phyloP scores from a whole-genome alignment of 2,888 invertebrate genomes.

The Lasioglossum lativentre region DNA sequence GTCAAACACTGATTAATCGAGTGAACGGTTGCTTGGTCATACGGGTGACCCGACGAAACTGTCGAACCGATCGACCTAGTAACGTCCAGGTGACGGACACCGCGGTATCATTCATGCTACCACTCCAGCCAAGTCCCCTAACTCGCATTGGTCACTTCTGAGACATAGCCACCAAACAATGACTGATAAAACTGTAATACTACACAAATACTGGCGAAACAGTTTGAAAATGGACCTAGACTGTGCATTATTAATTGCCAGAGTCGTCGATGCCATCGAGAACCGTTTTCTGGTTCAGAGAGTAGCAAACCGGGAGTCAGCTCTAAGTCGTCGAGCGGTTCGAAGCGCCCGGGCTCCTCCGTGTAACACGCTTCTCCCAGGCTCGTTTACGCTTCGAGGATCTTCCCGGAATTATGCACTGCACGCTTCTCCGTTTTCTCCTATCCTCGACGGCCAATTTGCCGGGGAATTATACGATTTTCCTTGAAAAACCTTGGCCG shows the following conservation, averaged over 20 bases:
- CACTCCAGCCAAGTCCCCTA: background rate
- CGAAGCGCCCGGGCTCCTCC: background rate
- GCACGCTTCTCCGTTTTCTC: slow-evolving; percentile 7
- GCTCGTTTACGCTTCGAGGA: slow-evolving; percentile 25
- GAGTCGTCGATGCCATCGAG: background rate
- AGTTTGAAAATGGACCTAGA: background rate
- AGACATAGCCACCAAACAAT: no score
- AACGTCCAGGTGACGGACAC: slow-evolving; percentile 39
- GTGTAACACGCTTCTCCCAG: slow-evolving; percentile 6
- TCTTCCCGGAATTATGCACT: slow-evolving; percentile 23
- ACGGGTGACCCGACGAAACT: slow-evolving; percentile 54
- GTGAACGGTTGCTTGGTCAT: slow-evolving; percentile 36
- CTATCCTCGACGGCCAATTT: slow-evolving; percentile 29
- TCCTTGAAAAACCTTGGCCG: slow-evolving; percentile 2
- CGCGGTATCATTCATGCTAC: slow-evolving; percentile 42
- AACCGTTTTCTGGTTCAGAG: background rate
- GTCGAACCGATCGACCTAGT: slow-evolving; percentile 42
- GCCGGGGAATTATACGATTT: slow-evolving; percentile 36
- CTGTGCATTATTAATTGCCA: background rate
- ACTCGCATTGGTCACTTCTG: background rate
- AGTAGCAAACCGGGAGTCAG: background rate
- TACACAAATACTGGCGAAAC: no score
- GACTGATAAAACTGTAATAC: no score
- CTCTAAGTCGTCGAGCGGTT: background rate
- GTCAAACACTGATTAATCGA: slow-evolving; percentile 61